phyloP scores from a whole-genome alignment of 2,888 invertebrate species.

The Cryptophagus acutangulus region DNA sequence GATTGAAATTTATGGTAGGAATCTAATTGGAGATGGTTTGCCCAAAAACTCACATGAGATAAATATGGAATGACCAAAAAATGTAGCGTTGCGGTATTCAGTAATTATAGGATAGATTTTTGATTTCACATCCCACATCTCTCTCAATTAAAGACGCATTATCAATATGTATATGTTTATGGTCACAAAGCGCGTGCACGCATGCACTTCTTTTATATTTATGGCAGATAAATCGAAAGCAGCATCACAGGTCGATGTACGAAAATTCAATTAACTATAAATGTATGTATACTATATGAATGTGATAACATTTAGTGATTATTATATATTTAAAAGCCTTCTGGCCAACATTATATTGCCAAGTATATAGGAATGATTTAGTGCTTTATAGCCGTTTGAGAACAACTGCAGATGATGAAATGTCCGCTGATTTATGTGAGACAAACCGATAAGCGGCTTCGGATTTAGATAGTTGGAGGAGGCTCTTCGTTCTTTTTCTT shows the following conservation, averaged over 20 bases:
- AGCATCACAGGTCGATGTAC: constrained; percentile 35
- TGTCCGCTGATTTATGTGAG: constrained; percentile 1
- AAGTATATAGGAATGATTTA: constrained; percentile 1
- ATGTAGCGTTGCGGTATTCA: constrained; percentile 7
- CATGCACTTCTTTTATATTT: too few species aligned
- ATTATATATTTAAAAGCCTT: constrained; percentile 1
- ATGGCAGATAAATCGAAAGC: too few species aligned
- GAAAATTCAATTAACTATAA: constrained; percentile 41
- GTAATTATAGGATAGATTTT: constrained; percentile 3
- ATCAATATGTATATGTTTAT: too few species aligned
- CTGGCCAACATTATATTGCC: background rate
- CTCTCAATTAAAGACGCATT: constrained; percentile 13
- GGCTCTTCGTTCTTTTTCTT: too few species aligned
- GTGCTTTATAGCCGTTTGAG: background rate
- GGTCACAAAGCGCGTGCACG: background rate
- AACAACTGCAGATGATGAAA: constrained; percentile 1
- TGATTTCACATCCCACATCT: constrained; percentile 7
- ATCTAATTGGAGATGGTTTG: too few species aligned
- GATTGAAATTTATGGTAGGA: too few species aligned
- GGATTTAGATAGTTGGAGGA: too few species aligned
- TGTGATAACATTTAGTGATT: constrained; percentile 1
- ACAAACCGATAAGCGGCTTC: background rate
- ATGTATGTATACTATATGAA: too few species aligned
- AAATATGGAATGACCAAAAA: too few species aligned
- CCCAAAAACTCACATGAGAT: too few species aligned